These are phyloP conservation scores for Autographa pulchrina DNA, from an alignment of 2,888 invertebrate species.

Conservation along the genomic window DNA sequence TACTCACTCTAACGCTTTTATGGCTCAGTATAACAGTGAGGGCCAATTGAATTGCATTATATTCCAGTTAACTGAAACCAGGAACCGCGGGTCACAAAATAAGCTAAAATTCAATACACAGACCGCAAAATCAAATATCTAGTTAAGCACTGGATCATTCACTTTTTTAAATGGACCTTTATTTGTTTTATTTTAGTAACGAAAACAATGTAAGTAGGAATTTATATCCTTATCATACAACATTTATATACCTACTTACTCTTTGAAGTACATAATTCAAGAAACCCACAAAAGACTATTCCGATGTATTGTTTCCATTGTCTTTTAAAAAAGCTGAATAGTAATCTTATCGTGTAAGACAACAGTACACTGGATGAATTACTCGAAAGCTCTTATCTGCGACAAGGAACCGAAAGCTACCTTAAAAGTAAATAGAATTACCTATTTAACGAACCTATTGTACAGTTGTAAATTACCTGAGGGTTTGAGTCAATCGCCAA, in stretches of 20 bases:
- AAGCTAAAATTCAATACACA: too few relatives aligned
- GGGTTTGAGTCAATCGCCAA: conserved; percentile 10
- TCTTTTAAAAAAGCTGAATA: conserved; percentile 40
- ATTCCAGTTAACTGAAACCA: too few relatives aligned
- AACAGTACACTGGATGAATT: conserved; percentile 47
- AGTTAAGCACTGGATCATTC: too few relatives aligned
- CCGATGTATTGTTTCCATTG: conserved; percentile 45
- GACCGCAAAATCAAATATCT: too few relatives aligned
- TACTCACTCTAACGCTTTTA: too few relatives aligned
- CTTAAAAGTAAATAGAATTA: conserved; percentile 31
- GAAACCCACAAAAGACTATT: conserved; percentile 7
- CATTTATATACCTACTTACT: neutral
- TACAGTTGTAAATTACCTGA: conserved; percentile 17
- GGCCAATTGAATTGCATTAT: too few relatives aligned
- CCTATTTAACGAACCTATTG: conserved; percentile 41
- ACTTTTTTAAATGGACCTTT: too few relatives aligned
- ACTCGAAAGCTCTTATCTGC: conserved; percentile 53
- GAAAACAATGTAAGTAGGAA: neutral
- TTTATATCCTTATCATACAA: neutral
- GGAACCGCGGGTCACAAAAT: too few relatives aligned
- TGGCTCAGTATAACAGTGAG: too few relatives aligned
- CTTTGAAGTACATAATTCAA: conserved; percentile 7
- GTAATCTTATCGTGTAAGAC: conserved; percentile 54
- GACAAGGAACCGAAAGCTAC: conserved; percentile 46
- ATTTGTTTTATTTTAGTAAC: too few relatives aligned